phyloP scores from a whole-genome alignment of 2,888 invertebrate genomes.

The Diploptera punctata region DNA sequence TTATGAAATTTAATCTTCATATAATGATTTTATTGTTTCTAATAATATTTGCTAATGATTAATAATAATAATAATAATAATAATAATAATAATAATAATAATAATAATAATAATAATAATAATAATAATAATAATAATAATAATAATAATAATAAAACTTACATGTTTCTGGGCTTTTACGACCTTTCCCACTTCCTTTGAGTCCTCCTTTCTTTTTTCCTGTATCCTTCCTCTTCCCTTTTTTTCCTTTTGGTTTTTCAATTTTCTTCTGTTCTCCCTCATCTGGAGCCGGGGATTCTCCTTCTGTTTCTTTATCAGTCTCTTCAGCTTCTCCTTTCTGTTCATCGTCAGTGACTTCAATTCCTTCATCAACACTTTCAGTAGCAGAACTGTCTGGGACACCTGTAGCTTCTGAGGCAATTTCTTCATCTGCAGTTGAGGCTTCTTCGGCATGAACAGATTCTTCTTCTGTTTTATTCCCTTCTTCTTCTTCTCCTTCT shows the following conservation, averaged over 20 bases:
- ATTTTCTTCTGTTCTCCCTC: constrained; percentile 48
- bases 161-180: constrained; percentile 45
- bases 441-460: constrained; percentile 28
- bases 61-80: no score
- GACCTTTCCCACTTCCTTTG: constrained; percentile 32
- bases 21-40: no score
- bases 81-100: no score
- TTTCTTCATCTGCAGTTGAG: constrained; percentile 23
- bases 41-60: no score
- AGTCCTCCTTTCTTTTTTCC: constrained; percentile 39
- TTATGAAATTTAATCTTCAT: no score
- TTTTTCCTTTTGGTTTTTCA: constrained; percentile 37
- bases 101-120: no score
- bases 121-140: no score
- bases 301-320: constrained; percentile 39
- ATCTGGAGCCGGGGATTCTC: constrained; percentile 50
- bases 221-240: constrained; percentile 15
- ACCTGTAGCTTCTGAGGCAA: constrained; percentile 46
- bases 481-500: constrained; percentile 51
- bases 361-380: constrained; percentile 31
- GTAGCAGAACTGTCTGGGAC: constrained; percentile 19
- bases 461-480: constrained; percentile 48
- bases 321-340: constrained; percentile 33
- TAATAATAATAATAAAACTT: not conserved
- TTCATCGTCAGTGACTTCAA: constrained; percentile 31